A percentile compares a stretch with the other conserved stretches of the same genome.
Evolutionary conservation across 2,113 vertebrate species (phyloP).

Genomic region (Diadophis punctatus): DNA sequence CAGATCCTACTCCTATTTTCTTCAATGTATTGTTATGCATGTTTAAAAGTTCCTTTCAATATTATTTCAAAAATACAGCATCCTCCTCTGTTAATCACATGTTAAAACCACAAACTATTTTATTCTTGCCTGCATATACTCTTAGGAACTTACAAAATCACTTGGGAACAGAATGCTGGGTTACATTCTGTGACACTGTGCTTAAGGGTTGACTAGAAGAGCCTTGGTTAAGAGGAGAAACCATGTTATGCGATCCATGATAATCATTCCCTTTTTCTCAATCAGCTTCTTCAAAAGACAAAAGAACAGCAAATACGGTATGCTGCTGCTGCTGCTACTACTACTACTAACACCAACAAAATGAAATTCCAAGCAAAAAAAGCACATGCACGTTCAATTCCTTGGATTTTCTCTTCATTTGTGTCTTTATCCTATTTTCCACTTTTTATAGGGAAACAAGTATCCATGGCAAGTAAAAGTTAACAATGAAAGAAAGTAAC

Average conservation of each 20-base stretch:
- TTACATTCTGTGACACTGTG: no score
- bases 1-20: neutral
- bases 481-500: constrained; percentile 32
- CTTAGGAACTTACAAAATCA: no score
- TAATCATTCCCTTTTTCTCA: neutral
- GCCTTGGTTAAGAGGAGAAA: neutral
- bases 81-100: neutral
- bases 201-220: neutral
- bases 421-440: constrained; percentile 7
- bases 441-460: constrained; percentile 21
- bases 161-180: no score
- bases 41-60: no score
- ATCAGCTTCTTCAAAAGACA: neutral
- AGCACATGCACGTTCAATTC: no score
- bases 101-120: neutral
- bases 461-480: constrained; percentile 41
- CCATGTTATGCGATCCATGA: no score
- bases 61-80: neutral
- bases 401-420: neutral
- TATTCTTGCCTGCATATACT: no score
- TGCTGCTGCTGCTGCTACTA: neutral
- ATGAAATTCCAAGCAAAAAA: neutral
- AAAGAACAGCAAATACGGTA: neutral
- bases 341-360: neutral
- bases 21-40: neutral